These are phyloP conservation scores for Rhagoletis zephyria DNA, from an alignment of 1,140 invertebrate species.

Conservation along the genomic window DNA sequence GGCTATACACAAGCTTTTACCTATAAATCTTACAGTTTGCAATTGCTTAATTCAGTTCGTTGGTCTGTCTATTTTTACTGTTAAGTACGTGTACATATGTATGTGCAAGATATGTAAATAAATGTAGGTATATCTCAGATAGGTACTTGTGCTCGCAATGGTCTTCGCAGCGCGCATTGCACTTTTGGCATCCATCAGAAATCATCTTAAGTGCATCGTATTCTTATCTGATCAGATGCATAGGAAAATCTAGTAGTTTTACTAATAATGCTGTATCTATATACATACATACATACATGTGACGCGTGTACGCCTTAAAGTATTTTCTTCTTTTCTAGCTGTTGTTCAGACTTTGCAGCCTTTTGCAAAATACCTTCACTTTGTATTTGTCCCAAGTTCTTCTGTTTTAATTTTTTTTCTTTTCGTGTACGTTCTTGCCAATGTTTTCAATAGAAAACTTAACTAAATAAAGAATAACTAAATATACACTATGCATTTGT, in stretches of 20 bases:
- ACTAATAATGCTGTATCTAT: not conserved
- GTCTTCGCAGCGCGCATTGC: not conserved
- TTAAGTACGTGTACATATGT: not conserved
- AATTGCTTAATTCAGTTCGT: constrained; percentile 29
- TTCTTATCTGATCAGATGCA: not conserved
- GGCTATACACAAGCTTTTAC: not conserved
- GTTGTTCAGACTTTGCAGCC: constrained; percentile 22
- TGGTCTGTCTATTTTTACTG: constrained; percentile 28
- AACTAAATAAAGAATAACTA: not conserved
- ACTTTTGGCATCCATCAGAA: constrained; percentile 17
- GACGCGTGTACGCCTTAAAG: not conserved
- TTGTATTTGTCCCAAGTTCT: not conserved
- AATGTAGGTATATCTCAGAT: not conserved
- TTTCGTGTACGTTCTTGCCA: not conserved
- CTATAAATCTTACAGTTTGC: not conserved
- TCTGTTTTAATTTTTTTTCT: not conserved
- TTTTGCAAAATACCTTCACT: constrained; percentile 40
- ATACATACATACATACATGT: not conserved
- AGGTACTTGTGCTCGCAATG: not conserved
- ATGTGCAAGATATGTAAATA: not conserved
- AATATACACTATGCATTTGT: not conserved
- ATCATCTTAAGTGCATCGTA: not conserved
- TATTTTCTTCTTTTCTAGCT: constrained; percentile 44
- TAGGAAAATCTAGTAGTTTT: constrained; percentile 7
- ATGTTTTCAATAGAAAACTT: not conserved